Evolutionary conservation across 2,113 vertebrate species (phyloP).

Genomic region (Polyodon spathula): DNA sequence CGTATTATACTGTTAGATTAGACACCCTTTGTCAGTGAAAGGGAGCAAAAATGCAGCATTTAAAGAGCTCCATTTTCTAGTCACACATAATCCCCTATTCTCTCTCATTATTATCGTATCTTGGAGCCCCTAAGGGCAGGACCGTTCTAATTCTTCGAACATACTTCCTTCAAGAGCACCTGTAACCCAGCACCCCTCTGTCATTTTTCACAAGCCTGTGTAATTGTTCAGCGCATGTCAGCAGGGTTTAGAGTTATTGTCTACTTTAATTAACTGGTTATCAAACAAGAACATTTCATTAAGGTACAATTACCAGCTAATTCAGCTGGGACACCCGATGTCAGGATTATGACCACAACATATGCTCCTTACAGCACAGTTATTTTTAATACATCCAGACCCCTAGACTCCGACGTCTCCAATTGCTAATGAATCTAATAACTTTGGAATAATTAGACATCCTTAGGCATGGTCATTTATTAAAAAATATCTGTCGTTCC

Average conservation of each 20-base stretch:
- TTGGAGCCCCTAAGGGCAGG: no score
- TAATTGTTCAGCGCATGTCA: slow-evolving; percentile 58
- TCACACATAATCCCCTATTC: no score
- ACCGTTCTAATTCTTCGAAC: no score
- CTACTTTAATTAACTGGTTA: slow-evolving; percentile 85
- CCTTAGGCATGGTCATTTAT: slow-evolving; percentile 76
- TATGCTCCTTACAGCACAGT: slow-evolving; percentile 64
- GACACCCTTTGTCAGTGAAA: no score
- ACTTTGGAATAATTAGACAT: slow-evolving; percentile 78
- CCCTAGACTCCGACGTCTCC: slow-evolving; percentile 58
- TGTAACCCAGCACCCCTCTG: slow-evolving; percentile 1
- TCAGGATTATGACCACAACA: slow-evolving; percentile 66
- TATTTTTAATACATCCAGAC: slow-evolving; percentile 59
- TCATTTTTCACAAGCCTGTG: slow-evolving; percentile 16
- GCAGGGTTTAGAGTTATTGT: slow-evolving; percentile 66
- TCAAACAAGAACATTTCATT: slow-evolving; percentile 91
- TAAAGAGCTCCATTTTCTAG: no score
- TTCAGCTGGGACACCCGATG: slow-evolving; percentile 68
- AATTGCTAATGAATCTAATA: slow-evolving; percentile 76
- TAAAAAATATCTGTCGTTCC: slow-evolving; percentile 66
- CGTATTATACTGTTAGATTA: no score
- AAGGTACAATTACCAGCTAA: slow-evolving; percentile 76
- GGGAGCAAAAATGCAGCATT: no score
- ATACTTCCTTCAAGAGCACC: neutral
- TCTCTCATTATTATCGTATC: no score